Conservation (phyloP, 2,888 invertebrate species). For the Incurvaria masculella region DNA sequence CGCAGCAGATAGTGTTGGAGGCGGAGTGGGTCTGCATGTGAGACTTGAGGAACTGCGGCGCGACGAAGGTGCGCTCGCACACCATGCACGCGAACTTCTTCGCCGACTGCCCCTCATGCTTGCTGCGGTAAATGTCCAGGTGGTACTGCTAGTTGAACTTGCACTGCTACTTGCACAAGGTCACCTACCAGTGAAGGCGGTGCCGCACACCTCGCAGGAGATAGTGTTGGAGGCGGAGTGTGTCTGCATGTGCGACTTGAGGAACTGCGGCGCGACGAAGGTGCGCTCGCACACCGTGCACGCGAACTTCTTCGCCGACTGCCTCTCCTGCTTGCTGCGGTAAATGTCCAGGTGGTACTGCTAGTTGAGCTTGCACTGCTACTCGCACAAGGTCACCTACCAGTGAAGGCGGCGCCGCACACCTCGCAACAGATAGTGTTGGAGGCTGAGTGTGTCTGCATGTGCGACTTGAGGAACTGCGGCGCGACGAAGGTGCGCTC, state of each 20-base stretch:
- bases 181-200: constrained; percentile 41
- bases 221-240: constrained; percentile 43
- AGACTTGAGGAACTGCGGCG: constrained; percentile 47
- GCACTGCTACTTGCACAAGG: constrained; percentile 46
- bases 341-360: constrained; percentile 50
- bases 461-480: constrained; percentile 48
- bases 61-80: constrained; percentile 46
- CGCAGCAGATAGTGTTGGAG: constrained; percentile 44
- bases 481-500: constrained; percentile 48
- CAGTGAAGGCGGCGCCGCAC: constrained; percentile 43
- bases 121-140: constrained; percentile 45
- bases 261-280: constrained; percentile 47
- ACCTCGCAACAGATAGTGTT: constrained; percentile 49
- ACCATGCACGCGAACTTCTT: constrained; percentile 46
- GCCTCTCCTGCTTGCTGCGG: constrained; percentile 46
- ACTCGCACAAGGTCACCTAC: no score
- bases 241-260: constrained; percentile 50
- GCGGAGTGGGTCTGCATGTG: constrained; percentile 49
- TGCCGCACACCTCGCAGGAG: constrained; percentile 45
- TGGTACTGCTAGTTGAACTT: constrained; percentile 50
- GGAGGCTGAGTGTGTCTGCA: constrained; percentile 44
- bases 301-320: constrained; percentile 37
- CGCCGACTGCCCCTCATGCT: constrained; percentile 41
- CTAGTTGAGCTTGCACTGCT: constrained; percentile 50
- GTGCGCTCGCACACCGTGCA: constrained; percentile 47